These are phyloP conservation scores for Chlorops oryzae DNA, from an alignment of 1,140 invertebrate species.

Conservation along the genomic window DNA sequence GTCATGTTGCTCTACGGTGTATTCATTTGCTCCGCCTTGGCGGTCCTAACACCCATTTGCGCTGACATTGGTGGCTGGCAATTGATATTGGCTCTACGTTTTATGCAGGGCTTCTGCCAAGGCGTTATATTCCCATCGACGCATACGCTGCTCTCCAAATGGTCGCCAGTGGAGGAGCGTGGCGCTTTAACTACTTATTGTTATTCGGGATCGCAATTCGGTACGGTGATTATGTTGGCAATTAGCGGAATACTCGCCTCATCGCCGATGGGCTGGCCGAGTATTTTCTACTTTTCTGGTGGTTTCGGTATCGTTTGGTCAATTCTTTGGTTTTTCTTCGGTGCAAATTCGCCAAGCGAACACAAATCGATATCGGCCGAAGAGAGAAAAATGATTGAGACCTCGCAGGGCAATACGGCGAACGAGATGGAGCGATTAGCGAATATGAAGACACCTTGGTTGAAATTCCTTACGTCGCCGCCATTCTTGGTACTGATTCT, in stretches of 20 bases:
- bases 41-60: constrained; percentile 48
- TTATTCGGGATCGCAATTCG: constrained; percentile 63
- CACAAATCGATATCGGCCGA: constrained; percentile 54
- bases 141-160: constrained; percentile 53
- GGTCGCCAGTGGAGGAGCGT: constrained; percentile 54
- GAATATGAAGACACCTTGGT: constrained; percentile 57
- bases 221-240: constrained; percentile 67
- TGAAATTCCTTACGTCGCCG: constrained; percentile 61
- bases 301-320: constrained; percentile 56
- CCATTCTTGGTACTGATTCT: constrained; percentile 80
- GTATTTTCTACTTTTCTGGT: constrained; percentile 74
- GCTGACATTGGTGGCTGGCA: constrained; percentile 52
- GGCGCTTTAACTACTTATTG: constrained; percentile 55
- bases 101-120: constrained; percentile 71
- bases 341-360: constrained; percentile 60
- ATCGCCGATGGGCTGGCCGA: constrained; percentile 64
- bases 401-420: constrained; percentile 5
- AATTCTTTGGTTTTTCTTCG: constrained; percentile 57
- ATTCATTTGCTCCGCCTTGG: constrained; percentile 46
- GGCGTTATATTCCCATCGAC: constrained; percentile 74
- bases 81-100: constrained; percentile 56
- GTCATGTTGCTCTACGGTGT: constrained; percentile 56
- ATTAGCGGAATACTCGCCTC: constrained; percentile 59
- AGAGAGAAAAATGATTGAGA: constrained; percentile 59
- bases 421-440: not conserved